Base-by-base conservation (phyloP, 2,888 invertebrate species). In the Andrena trimmerana region DNA sequence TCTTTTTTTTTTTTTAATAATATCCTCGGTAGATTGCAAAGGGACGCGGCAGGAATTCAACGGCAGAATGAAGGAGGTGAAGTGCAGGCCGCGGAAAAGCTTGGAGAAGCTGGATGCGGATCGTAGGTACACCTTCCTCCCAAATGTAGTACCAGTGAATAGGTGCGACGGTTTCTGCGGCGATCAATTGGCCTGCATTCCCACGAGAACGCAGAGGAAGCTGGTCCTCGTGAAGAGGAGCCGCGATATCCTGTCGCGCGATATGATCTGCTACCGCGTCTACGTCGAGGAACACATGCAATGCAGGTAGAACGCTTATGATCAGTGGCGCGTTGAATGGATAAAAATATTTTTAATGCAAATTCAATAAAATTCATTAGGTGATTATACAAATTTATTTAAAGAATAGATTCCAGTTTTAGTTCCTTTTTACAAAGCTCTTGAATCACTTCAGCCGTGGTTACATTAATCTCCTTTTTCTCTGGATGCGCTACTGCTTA, bases 121-220 rank as follows among this genome's bases (percentile, higher is more conserved):
- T 48, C 7, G 10, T 2, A 83, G 87, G 2, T 75, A 72, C 54
- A 48, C 1, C 2, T 89, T 73, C 42, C 63, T 59, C 29, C 86
- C 89, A 8, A 63, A 69, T 42, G 65, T 81, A n/a, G 78, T 84
- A 6, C 8, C 66, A 4, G 74, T 83, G 27, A 84, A 87, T 0
- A 83, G 75, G 54, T 89, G 87, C 71, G 62, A 24, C 2, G 89
- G 88, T n/a, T 62, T 27, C 13, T 87, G 85, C n/a, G 67, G 57
- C 1, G 29, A 24, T 13, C 59, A 69, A 24, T 70, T 81, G 6
- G 79, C 82, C n/a, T 88, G 88, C 36, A 76, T 83, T 67, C 70
- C 81, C 1, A 16, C 71, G 2, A 24, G 57, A 3, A 48, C 54
- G 0, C 8, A 4, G 2, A 10, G 1, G 3, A 78, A 13, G 29